Percentiles rank a stretch among this genome's conserved stretches.
These are phyloP conservation scores for Yasuhikotakia modesta DNA, from an alignment of 2,797 vertebrate species.

Conservation along the genomic window DNA sequence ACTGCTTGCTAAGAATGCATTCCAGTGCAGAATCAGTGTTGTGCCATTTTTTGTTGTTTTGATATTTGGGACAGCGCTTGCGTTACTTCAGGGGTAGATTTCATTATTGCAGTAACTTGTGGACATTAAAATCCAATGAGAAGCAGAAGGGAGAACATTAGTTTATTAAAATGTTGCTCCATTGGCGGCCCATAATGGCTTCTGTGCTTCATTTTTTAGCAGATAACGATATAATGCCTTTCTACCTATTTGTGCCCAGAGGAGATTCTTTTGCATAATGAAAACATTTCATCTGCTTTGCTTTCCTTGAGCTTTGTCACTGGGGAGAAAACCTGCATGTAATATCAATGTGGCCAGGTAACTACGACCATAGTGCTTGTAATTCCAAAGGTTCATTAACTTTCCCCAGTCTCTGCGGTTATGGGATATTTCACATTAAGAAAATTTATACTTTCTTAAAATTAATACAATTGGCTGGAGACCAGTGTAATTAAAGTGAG, in stretches of 20 bases:
- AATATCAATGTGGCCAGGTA: constrained; percentile 82
- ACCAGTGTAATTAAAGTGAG: constrained; percentile 83
- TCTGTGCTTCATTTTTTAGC: constrained; percentile 76
- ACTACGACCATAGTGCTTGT: constrained; percentile 85
- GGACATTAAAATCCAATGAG: constrained; percentile 72
- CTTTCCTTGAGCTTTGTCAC: constrained; percentile 67
- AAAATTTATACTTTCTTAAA: constrained; percentile 90
- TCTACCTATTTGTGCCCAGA: constrained; percentile 81
- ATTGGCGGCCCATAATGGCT: constrained; percentile 69
- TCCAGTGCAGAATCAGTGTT: constrained; percentile 35
- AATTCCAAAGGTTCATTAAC: constrained; percentile 94
- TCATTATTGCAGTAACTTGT: constrained; percentile 63
- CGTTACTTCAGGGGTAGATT: constrained; percentile 68
- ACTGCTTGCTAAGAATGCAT: constrained; percentile 36
- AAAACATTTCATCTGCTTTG: constrained; percentile 84
- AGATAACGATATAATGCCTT: constrained; percentile 82
- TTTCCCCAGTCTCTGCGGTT: constrained; percentile 84
- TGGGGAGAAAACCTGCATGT: constrained; percentile 70
- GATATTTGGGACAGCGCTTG: constrained; percentile 55
- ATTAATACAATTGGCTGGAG: constrained; percentile 82
- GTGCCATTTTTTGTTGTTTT: constrained; percentile 53
- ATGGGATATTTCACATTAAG: constrained; percentile 82
- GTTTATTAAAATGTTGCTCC: constrained; percentile 71
- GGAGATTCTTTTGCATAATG: constrained; percentile 78
- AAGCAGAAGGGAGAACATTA: constrained; percentile 69